phyloP scores from a whole-genome alignment of 2,797 vertebrate species.

The Crypturellus tataupa region DNA sequence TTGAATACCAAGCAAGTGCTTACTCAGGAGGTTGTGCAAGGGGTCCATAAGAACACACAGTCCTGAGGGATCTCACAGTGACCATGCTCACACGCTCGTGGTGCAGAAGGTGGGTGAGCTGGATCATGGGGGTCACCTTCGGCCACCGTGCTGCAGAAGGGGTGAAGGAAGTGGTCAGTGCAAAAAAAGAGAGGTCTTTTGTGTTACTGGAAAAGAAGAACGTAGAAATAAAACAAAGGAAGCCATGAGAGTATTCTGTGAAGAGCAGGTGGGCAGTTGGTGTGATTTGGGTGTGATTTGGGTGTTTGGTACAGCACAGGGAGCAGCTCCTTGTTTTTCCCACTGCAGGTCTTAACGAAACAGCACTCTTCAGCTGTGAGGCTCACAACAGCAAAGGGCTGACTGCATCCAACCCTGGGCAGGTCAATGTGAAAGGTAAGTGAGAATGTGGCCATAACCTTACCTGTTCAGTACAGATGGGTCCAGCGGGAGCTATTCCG shows the following conservation, averaged over 20 bases:
- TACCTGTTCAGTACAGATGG: background rate
- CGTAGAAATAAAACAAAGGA: background rate
- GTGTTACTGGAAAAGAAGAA: background rate
- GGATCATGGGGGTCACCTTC: rapidly evolving
- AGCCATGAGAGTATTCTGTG: background rate
- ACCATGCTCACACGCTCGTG: rapidly evolving
- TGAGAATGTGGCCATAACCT: rapidly evolving
- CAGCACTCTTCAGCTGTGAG: constrained; percentile 91
- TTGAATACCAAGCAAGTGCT: background rate
- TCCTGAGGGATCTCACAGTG: rapidly evolving
- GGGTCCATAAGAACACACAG: rapidly evolving
- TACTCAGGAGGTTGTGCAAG: constrained; percentile 49
- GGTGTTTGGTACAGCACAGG: background rate
- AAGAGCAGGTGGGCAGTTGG: background rate
- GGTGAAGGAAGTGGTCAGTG: background rate
- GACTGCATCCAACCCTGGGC: constrained; percentile 86
- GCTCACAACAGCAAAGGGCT: constrained; percentile 92
- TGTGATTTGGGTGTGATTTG: background rate
- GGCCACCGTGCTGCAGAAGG: background rate
- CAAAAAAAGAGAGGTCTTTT: background rate
- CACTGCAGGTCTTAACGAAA: constrained; percentile 84
- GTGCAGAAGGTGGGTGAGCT: background rate
- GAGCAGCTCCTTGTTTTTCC: background rate
- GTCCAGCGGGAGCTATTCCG: background rate
- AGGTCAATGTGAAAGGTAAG: constrained; percentile 93